Conservation (phyloP, 1,140 invertebrate genomes). For the Bombus terrestris region DNA sequence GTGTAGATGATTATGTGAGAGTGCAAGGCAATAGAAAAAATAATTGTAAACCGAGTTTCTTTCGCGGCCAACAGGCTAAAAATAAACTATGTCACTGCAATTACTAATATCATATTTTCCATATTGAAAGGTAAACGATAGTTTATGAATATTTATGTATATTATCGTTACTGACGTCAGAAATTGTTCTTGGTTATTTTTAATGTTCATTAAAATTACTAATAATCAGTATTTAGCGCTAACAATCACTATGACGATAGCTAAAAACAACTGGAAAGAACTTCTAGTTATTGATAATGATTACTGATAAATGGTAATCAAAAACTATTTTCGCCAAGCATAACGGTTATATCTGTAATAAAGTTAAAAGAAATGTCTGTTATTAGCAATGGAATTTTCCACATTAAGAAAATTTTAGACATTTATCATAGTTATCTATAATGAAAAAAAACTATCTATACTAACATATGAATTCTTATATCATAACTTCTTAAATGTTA, state of each 20-base stretch:
- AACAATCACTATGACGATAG: background rate
- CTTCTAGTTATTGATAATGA: background rate
- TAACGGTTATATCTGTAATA: background rate
- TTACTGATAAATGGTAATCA: background rate
- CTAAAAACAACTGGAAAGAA: background rate
- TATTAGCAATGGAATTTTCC: background rate
- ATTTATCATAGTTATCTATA: background rate
- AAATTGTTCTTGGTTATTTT: no score
- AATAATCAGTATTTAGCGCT: background rate
- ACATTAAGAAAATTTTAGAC: background rate
- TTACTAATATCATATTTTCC: background rate
- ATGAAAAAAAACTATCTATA: background rate
- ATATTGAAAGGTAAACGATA: background rate
- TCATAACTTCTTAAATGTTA: background rate
- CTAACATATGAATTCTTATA: background rate
- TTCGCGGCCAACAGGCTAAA: background rate
- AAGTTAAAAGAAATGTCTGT: background rate
- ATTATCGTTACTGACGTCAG: no score
- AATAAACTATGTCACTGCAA: background rate
- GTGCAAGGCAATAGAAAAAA: no score
- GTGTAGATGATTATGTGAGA: no score
- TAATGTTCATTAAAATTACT: no score
- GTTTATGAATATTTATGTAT: background rate
- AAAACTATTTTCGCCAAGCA: background rate
- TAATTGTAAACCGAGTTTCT: no score